These are phyloP conservation scores for Tenualosa ilisha DNA, from an alignment of 2,797 vertebrate species.

Conservation along the genomic window DNA sequence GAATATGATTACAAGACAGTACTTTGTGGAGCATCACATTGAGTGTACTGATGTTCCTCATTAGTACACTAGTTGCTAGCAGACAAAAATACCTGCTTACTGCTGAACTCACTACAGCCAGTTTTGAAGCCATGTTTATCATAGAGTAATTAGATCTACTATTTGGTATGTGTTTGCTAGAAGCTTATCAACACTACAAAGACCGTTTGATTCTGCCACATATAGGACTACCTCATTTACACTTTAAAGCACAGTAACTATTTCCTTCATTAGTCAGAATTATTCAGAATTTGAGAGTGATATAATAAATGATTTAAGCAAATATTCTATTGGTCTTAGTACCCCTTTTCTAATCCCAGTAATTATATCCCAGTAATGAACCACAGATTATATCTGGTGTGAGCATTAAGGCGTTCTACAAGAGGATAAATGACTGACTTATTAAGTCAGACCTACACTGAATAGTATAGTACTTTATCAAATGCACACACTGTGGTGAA, in stretches of 20 bases:
- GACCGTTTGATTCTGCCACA: conserved; percentile 53
- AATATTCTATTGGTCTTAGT: neutral
- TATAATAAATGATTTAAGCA: neutral
- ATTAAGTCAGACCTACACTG: neutral
- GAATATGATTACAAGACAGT: neutral
- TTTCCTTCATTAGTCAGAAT: conserved; percentile 61
- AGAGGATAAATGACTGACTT: neutral
- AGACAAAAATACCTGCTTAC: neutral
- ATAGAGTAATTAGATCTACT: neutral
- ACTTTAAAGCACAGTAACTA: conserved; percentile 67
- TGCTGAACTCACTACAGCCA: neutral
- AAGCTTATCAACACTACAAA: conserved; percentile 69
- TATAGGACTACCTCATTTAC: conserved; percentile 60
- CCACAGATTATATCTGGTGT: too few relatives aligned
- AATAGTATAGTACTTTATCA: too few relatives aligned
- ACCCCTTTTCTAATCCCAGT: too few relatives aligned
- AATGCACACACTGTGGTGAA: too few relatives aligned
- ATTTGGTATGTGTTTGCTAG: conserved; percentile 52
- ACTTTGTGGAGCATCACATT: neutral
- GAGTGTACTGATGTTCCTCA: neutral
- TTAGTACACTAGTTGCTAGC: neutral
- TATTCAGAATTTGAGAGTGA: neutral
- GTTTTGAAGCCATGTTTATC: neutral
- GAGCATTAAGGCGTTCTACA: neutral
- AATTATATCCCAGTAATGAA: too few relatives aligned